A percentile compares a stretch with the other conserved stretches of the same genome.
Conservation (phyloP, 30 jellyfish, hydroid and myxozoan species). For the Cassiopea andromeda region DNA sequence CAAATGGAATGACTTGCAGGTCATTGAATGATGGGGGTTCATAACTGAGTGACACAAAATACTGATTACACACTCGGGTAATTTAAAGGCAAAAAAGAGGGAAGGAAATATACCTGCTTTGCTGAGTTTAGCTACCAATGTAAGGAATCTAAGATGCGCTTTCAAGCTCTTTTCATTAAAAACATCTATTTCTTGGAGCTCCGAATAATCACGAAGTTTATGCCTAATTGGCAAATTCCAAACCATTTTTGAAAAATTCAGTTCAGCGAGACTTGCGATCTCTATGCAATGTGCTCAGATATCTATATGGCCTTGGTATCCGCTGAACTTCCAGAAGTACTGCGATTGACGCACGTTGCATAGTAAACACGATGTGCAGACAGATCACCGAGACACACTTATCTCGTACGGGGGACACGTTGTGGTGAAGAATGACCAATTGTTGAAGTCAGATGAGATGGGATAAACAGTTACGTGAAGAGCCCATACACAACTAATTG, state of each 20-base stretch:
- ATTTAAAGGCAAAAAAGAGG: neutral
- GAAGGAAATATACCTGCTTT: constrained; percentile 42
- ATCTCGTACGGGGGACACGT: constrained; percentile 23
- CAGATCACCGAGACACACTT: constrained; percentile 11
- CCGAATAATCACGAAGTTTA: constrained; percentile 29
- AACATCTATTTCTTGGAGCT: constrained; percentile 48
- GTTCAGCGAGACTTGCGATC: neutral
- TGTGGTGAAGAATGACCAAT: neutral
- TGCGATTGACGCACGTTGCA: constrained; percentile 47
- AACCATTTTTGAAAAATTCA: constrained; percentile 10
- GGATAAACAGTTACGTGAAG: neutral
- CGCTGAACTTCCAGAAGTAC: neutral
- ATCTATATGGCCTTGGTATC: neutral
- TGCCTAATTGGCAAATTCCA: constrained; percentile 24
- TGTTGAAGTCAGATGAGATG: neutral
- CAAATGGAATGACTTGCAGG: too few relatives aligned
- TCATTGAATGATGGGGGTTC: too few relatives aligned
- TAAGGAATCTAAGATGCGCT: constrained; percentile 42
- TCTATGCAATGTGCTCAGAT: too few relatives aligned
- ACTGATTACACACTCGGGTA: too few relatives aligned
- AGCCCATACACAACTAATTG: neutral
- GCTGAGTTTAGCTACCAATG: constrained; percentile 54
- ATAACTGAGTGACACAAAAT: too few relatives aligned
- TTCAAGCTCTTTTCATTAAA: constrained; percentile 56
- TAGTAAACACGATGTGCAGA: constrained; percentile 27